Evolutionary conservation across 2,113 vertebrate genomes (phyloP).

Genomic region (Petromus typicus): DNA sequence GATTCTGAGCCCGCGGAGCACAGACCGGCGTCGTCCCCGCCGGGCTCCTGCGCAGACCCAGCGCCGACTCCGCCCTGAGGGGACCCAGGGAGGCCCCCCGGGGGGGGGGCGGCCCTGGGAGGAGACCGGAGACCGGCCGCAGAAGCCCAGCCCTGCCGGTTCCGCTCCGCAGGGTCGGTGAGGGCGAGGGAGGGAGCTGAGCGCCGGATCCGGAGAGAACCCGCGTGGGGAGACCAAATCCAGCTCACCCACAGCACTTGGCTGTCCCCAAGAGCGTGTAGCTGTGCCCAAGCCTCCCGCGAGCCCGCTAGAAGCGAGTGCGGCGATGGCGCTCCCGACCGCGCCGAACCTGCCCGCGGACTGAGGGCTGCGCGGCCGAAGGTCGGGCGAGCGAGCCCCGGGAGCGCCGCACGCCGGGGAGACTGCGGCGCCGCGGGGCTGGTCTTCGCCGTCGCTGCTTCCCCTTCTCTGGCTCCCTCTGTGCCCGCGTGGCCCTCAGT

Average conservation of each 20-base stretch:
- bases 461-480: background rate
- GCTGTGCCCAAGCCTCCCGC: rapidly evolving
- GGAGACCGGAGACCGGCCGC: rapidly evolving
- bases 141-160: background rate
- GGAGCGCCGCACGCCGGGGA: too few relatives aligned
- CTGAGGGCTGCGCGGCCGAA: rapidly evolving
- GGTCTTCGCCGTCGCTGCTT: rapidly evolving
- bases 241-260: background rate
- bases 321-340: rapidly evolving
- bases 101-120: rapidly evolving
- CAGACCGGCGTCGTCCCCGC: background rate
- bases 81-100: background rate
- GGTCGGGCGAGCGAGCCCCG: too few relatives aligned
- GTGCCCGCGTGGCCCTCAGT: rapidly evolving
- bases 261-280: background rate
- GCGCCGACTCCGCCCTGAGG: background rate
- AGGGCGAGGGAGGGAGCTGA: background rate
- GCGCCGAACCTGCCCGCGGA: background rate
- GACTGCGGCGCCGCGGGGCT: background rate
- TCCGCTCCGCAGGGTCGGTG: rapidly evolving
- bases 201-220: background rate
- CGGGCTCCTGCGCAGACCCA: background rate
- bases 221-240: background rate
- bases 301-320: rapidly evolving
- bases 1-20: background rate